Evolutionary conservation across 2,888 invertebrate species (phyloP), one percentile per base, ranked within the genome.

Genomic region (Dorcus parallelipipedus): DNA sequence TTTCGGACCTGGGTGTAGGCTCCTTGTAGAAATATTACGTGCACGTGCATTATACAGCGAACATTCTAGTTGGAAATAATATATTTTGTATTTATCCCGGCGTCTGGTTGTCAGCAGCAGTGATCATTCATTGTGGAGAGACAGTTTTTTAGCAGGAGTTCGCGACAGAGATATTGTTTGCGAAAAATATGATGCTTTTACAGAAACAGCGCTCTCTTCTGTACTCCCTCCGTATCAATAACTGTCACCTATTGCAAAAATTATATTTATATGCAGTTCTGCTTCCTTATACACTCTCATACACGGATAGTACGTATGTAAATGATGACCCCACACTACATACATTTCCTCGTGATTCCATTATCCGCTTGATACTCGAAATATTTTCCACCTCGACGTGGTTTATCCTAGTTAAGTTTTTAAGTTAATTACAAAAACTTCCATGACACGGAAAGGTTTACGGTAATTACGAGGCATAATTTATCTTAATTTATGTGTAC

Each of bases 61-160:
- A 62, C 61, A 64, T 67, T 69, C 68, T 67, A 65, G 65, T 62
- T 62, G 62, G 65, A 67, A 70, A 71, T 70, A 68, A 71, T 71
- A 69, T 71, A 69, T 70, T 71, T 71, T 71, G 67, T 71, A 71
- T 72, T 71, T 71, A 72, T 72, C 69, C 67, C 64, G 64, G 64
- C 69, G 69, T 67, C 66, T 67, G 68, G 69, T 72, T 73, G 74
- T 73, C 74, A 73, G 66, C 69, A 64, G 64, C 73, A 73, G 73
- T 67, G 71, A 74, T 74, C 73, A 72, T 73, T 73, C 71, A 72
- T 73, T 71, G 70, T 66, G 59, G 63, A 60, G 67, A 69, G 69
- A 69, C 69, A 67, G 67, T 66, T 66, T 67, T 64, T 67, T 56
- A 64, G 64, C 68, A 65, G 67, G 64, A 59, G 66, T 64, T 65